Conservation (phyloP, 2,797 vertebrate genomes). For the Poeciliopsis presidionis region DNA sequence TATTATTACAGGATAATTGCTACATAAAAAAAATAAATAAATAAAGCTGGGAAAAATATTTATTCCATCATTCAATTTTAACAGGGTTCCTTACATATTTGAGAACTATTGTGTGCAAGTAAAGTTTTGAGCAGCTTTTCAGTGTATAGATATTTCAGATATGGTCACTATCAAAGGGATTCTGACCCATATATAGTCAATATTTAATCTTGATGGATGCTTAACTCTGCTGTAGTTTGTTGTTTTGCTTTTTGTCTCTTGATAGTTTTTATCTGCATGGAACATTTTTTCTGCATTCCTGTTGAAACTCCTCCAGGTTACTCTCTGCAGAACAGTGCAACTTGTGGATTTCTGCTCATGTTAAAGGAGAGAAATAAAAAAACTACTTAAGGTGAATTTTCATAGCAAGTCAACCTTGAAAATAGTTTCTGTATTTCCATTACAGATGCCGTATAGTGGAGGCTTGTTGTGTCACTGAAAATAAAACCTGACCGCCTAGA, state of each 20-base stretch:
- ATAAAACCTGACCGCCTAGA: conserved; percentile 44
- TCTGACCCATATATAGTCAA: background rate
- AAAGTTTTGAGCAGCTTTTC: background rate
- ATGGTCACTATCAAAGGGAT: background rate
- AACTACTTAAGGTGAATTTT: conserved; percentile 52
- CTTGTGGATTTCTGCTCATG: conserved; percentile 19
- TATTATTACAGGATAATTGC: background rate
- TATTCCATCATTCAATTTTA: background rate
- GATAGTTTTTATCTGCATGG: conserved; percentile 11
- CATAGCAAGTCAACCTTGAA: conserved; percentile 62
- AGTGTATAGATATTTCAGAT: background rate
- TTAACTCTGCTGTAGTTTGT: background rate
- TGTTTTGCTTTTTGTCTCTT: background rate
- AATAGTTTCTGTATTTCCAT: conserved; percentile 59
- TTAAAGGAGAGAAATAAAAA: conserved; percentile 33
- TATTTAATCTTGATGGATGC: conserved; percentile 7
- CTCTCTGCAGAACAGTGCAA: conserved; percentile 1
- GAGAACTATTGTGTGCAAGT: no score
- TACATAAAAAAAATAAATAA: background rate
- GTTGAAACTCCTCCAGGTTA: conserved; percentile 5
- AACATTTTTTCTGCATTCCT: conserved; percentile 19
- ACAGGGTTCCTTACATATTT: background rate
- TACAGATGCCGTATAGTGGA: conserved; percentile 31
- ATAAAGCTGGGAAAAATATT: background rate
- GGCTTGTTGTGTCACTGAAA: conserved; percentile 53